Evolutionary conservation across 35 echinoderm and acorn worm genomes (phyloP).

Genomic region (Apostichopus parvimensis): DNA sequence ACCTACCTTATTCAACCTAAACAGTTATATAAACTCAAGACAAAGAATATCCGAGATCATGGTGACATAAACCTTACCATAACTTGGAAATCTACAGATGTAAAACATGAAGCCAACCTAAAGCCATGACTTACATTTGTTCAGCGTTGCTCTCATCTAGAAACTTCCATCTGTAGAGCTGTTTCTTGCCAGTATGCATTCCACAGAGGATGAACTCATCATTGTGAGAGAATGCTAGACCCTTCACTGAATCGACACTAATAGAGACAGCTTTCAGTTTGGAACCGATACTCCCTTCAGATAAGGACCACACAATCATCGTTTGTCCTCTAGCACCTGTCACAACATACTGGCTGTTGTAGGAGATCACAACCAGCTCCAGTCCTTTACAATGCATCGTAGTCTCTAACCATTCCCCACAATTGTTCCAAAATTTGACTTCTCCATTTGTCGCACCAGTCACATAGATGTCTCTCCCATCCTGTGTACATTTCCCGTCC

Average conservation of each 20-base stretch:
- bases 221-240: conserved; percentile 53
- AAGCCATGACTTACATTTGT: not conserved
- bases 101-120: too few relatives aligned
- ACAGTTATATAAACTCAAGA: too few relatives aligned
- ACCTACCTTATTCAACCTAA: too few relatives aligned
- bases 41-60: too few relatives aligned
- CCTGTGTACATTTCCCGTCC: conserved; percentile 6
- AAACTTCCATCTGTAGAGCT: conserved; percentile 69
- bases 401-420: not conserved
- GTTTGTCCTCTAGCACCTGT: conserved; percentile 58
- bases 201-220: conserved; percentile 48
- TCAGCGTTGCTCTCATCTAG: not conserved
- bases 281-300: not conserved
- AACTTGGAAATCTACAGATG: too few relatives aligned
- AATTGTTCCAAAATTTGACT: conserved; percentile 30
- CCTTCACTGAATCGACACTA: conserved; percentile 36
- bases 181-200: conserved; percentile 56
- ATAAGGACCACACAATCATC: conserved; percentile 50
- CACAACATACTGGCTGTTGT: conserved; percentile 38
- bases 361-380: conserved; percentile 42
- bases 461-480: conserved; percentile 16
- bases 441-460: conserved; percentile 33
- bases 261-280: conserved; percentile 20
- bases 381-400: conserved; percentile 10
- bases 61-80: too few relatives aligned